Percentiles rank a stretch among this genome's conserved stretches.
Conservation (phyloP, 2,113 vertebrate species). For the Oncorhynchus keta region DNA sequence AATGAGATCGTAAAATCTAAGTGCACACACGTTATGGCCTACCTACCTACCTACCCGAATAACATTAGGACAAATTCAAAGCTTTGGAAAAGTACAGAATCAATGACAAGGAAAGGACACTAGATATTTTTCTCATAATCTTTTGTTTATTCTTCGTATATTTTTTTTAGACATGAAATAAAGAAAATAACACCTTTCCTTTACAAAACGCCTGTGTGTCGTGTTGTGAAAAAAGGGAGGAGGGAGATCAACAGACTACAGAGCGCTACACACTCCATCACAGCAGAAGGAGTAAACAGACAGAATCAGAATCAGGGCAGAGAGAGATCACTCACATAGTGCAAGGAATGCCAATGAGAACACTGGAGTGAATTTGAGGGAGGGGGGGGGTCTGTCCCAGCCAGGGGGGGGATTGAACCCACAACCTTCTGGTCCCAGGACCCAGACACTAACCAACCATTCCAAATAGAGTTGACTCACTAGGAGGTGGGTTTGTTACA, state of each 20-base stretch:
- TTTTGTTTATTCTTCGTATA: constrained; percentile 71
- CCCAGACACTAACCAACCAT: constrained; percentile 16
- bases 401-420: constrained; percentile 13
- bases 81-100: not conserved
- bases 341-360: constrained; percentile 47
- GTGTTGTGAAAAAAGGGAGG: constrained; percentile 65
- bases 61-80: too few relatives aligned
- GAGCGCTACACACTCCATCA: constrained; percentile 47
- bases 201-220: constrained; percentile 70
- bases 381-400: constrained; percentile 20
- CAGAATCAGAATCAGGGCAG: constrained; percentile 35
- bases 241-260: constrained; percentile 47
- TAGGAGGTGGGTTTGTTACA: constrained; percentile 22
- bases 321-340: constrained; percentile 43
- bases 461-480: constrained; percentile 3
- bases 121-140: constrained; percentile 37
- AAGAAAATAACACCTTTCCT: constrained; percentile 53
- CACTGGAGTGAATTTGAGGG: constrained; percentile 29
- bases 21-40: too few relatives aligned
- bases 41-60: too few relatives aligned
- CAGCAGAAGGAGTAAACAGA: constrained; percentile 54
- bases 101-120: constrained; percentile 10
- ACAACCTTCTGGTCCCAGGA: constrained; percentile 28
- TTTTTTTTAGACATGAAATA: constrained; percentile 67
- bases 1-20: not conserved